Conservation (phyloP, 2,888 invertebrate species). For the Caradrina clavipalpis region DNA sequence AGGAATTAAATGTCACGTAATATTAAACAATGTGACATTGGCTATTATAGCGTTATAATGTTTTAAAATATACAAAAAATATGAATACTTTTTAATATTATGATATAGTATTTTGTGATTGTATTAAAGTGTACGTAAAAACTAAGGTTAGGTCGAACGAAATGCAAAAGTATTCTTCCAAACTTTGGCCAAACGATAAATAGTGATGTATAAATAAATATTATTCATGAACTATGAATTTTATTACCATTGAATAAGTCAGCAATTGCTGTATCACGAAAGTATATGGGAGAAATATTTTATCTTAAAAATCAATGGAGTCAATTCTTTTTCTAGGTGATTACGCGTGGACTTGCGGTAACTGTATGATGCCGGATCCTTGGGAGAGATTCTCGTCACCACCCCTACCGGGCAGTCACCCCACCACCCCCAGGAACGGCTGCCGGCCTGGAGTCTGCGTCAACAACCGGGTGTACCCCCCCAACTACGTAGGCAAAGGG, state of each 20-base stretch:
- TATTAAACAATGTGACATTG: slow-evolving; percentile 33
- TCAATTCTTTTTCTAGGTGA: slow-evolving; percentile 76
- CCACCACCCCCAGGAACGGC: slow-evolving; percentile 83
- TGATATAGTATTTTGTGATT: slow-evolving; percentile 73
- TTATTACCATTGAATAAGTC: slow-evolving; percentile 43
- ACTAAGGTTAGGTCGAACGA: slow-evolving; percentile 73
- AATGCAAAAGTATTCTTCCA: slow-evolving; percentile 84
- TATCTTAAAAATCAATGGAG: not conserved
- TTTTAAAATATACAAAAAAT: slow-evolving; percentile 60
- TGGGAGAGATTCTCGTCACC: slow-evolving; percentile 82
- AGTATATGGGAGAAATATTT: not conserved
- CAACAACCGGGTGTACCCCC: slow-evolving; percentile 74
- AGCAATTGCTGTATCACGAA: slow-evolving; percentile 1
- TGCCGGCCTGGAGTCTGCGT: slow-evolving; percentile 82
- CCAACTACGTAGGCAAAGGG: slow-evolving; percentile 76
- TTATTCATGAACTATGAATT: slow-evolving; percentile 75
- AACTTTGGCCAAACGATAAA: slow-evolving; percentile 85
- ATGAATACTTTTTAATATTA: slow-evolving; percentile 61
- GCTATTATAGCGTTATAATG: slow-evolving; percentile 46
- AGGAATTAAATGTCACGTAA: slow-evolving; percentile 31
- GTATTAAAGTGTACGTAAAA: slow-evolving; percentile 69
- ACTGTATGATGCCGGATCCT: slow-evolving; percentile 79
- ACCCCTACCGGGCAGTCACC: slow-evolving; percentile 77
- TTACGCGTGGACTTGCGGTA: slow-evolving; percentile 80
- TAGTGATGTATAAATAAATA: slow-evolving; percentile 88